These are phyloP conservation scores for Chloebia gouldiae DNA, from an alignment of 2,113 vertebrate species.

Conservation along the genomic window DNA sequence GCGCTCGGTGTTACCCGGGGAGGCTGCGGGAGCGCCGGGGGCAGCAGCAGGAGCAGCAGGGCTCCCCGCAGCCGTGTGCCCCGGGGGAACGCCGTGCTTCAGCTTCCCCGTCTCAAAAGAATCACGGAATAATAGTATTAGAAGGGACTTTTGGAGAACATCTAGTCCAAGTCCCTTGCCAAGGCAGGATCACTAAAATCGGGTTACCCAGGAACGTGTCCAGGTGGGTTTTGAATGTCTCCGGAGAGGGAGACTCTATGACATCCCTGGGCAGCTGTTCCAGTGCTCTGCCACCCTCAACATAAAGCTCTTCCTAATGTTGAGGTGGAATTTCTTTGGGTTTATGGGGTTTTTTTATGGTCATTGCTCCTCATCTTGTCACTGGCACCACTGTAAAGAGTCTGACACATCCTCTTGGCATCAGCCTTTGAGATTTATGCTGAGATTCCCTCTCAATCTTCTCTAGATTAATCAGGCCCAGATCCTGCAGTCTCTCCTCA, in stretches of 20 bases:
- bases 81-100: accelerated
- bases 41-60: no score
- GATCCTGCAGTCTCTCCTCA: background rate
- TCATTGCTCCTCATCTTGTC: background rate
- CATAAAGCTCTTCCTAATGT: background rate
- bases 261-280: background rate
- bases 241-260: no score
- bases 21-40: background rate
- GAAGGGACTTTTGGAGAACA: background rate
- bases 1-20: background rate
- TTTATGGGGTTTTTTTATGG: background rate
- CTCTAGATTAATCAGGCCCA: background rate
- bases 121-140: background rate
- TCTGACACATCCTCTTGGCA: background rate
- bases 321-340: background rate
- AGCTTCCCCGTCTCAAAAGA: background rate
- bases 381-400: background rate
- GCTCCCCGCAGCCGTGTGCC: accelerated
- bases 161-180: background rate
- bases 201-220: accelerated
- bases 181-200: background rate
- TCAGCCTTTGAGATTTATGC: background rate
- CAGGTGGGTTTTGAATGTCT: background rate
- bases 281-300: background rate
- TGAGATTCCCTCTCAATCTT: background rate